Percentiles rank a stretch among this genome's conserved stretches.
phyloP scores from a whole-genome alignment of 2,888 invertebrate species.

The Catocala fraxini region DNA sequence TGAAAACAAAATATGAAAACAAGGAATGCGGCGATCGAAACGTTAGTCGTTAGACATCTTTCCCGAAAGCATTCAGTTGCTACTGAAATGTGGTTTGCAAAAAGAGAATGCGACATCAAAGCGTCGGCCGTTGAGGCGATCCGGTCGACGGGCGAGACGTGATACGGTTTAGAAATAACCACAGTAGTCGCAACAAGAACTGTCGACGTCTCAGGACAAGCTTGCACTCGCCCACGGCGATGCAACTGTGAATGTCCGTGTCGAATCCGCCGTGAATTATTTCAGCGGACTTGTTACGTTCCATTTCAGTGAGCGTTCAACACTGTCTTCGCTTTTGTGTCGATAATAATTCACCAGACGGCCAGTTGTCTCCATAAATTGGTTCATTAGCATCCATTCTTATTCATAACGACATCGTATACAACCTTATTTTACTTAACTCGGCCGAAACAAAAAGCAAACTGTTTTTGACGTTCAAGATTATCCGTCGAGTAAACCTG shows the following conservation, averaged over 20 bases:
- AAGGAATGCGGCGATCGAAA: conserved; percentile 57
- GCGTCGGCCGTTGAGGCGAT: conserved; percentile 72
- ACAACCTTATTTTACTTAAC: conserved; percentile 43
- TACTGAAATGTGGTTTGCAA: conserved; percentile 82
- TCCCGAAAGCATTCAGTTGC: conserved; percentile 82
- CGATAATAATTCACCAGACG: conserved; percentile 72
- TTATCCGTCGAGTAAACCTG: conserved; percentile 32
- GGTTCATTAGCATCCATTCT: conserved; percentile 71
- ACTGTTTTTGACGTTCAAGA: conserved; percentile 21
- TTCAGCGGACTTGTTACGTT: conserved; percentile 74
- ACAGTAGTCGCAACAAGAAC: conserved; percentile 60
- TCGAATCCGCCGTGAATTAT: conserved; percentile 82
- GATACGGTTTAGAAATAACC: conserved; percentile 84
- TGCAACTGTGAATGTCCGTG: conserved; percentile 69
- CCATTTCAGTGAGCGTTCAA: conserved; percentile 73
- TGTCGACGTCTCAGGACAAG: conserved; percentile 70
- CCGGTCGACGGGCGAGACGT: conserved; percentile 75
- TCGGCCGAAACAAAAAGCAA: conserved; percentile 31
- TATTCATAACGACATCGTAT: conserved; percentile 62
- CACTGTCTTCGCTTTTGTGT: conserved; percentile 71
- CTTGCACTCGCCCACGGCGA: conserved; percentile 69
- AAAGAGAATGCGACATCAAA: conserved; percentile 86
- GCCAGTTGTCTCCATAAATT: conserved; percentile 73
- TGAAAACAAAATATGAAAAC: conserved; percentile 58
- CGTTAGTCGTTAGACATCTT: conserved; percentile 69